Percentiles rank a stretch among this genome's conserved stretches.
Conservation (phyloP, 2,888 invertebrate genomes). For the Cheilosia soror region DNA sequence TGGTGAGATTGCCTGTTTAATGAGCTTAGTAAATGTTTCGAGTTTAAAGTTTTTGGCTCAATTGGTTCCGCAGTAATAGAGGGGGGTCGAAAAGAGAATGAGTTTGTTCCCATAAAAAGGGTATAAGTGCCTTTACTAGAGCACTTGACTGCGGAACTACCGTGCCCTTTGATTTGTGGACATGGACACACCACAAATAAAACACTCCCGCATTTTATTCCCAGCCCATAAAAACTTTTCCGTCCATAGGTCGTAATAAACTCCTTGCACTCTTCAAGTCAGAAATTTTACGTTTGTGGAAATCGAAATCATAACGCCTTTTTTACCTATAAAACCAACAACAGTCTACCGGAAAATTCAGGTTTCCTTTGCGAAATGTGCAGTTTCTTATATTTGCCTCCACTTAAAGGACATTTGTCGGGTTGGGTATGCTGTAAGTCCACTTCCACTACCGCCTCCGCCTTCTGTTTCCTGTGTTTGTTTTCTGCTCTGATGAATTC, state of each 20-base stretch:
- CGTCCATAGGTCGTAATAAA: conserved; percentile 24
- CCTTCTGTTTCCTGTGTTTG: conserved; percentile 57
- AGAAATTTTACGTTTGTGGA: neutral
- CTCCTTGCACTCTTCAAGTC: conserved; percentile 12
- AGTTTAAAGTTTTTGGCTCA: too few species aligned
- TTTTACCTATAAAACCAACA: neutral
- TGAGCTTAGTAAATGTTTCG: too few species aligned
- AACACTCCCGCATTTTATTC: neutral
- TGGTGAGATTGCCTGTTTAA: too few species aligned
- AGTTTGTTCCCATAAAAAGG: too few species aligned
- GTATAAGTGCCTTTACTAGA: too few species aligned
- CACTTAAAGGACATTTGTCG: conserved; percentile 27
- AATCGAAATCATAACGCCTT: conserved; percentile 26
- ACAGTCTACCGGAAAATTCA: conserved; percentile 6
- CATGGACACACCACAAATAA: too few species aligned
- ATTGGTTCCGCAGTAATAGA: too few species aligned
- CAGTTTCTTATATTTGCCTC: conserved; percentile 3
- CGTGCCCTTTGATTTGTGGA: too few species aligned
- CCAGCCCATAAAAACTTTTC: conserved; percentile 7
- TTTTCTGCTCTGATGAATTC: conserved; percentile 70
- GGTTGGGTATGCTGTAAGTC: conserved; percentile 2
- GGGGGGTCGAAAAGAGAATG: too few species aligned
- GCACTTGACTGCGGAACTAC: too few species aligned
- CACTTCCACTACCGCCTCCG: conserved; percentile 7
- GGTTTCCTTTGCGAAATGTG: neutral